Conservation (phyloP, 2,113 vertebrate species). For the Hoplias malabaricus region DNA sequence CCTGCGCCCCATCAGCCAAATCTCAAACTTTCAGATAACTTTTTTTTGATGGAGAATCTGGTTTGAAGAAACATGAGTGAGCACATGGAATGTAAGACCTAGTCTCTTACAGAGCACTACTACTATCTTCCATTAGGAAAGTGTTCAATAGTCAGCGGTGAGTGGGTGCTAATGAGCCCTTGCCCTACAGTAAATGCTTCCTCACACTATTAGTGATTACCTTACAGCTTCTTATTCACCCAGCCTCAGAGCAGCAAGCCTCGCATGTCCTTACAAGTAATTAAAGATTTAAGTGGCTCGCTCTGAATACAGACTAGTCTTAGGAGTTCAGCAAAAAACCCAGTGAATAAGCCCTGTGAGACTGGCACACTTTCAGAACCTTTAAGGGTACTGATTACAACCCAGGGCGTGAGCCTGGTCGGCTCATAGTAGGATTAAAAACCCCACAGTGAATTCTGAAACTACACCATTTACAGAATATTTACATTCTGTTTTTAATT, state of each 20-base stretch:
- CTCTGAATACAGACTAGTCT: constrained; percentile 13
- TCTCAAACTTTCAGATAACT: not conserved
- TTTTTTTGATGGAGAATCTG: not conserved
- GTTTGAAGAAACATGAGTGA: not conserved
- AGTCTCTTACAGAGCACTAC: constrained; percentile 25
- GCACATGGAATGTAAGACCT: constrained; percentile 1
- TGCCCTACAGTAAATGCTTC: constrained; percentile 14
- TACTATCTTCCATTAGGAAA: constrained; percentile 41
- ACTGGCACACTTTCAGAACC: not conserved
- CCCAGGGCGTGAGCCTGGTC: not conserved
- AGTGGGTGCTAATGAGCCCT: constrained; percentile 34
- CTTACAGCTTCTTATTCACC: constrained; percentile 33
- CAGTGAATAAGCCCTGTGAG: not conserved
- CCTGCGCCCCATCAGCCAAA: not conserved
- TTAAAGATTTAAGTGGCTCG: constrained; percentile 35
- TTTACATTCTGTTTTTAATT: not conserved
- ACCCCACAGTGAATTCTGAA: not conserved
- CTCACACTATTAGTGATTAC: constrained; percentile 21
- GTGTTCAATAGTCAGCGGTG: constrained; percentile 34
- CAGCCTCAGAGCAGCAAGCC: constrained; percentile 3
- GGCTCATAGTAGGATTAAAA: not conserved
- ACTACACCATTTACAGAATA: no score
- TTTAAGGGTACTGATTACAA: not conserved
- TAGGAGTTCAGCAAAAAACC: not conserved
- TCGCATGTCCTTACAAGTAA: constrained; percentile 33